Percentiles rank a stretch among this genome's conserved stretches.
These are phyloP conservation scores for Parnassius orleans DNA, from an alignment of 2,888 invertebrate genomes.

Conservation along the genomic window DNA sequence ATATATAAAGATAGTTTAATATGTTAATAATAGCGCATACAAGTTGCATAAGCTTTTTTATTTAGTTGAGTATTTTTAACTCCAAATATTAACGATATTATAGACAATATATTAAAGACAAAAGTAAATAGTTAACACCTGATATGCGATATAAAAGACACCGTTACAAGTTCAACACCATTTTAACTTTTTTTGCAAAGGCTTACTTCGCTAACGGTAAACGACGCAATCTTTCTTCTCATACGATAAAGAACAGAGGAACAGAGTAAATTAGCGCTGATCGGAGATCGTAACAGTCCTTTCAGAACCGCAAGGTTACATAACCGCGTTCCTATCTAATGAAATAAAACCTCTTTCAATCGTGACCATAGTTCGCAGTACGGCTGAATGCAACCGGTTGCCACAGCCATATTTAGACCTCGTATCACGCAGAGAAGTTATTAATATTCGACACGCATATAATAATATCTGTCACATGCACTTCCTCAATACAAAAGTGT, in stretches of 20 bases:
- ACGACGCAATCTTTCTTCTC: slow-evolving; percentile 4
- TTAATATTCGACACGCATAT: slow-evolving; percentile 21
- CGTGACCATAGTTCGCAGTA: slow-evolving; percentile 25
- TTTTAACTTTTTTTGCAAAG: not conserved
- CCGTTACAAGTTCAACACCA: slow-evolving; percentile 4
- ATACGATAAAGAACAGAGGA: slow-evolving; percentile 23
- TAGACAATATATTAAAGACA: no score
- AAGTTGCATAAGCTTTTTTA: no score
- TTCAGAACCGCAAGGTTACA: slow-evolving; percentile 41
- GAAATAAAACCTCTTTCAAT: slow-evolving; percentile 35
- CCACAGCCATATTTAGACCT: slow-evolving; percentile 36
- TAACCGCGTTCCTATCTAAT: slow-evolving; percentile 42
- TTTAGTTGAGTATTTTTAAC: no score
- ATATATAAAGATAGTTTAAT: no score
- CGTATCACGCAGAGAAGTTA: slow-evolving; percentile 23
- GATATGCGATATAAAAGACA: not conserved
- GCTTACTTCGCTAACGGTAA: slow-evolving; percentile 9
- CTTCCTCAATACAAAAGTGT: slow-evolving; percentile 21
- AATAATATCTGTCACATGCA: slow-evolving; percentile 22
- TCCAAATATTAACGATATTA: no score
- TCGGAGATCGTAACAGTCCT: slow-evolving; percentile 28
- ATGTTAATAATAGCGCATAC: no score
- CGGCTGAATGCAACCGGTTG: slow-evolving; percentile 27
- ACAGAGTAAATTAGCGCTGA: slow-evolving; percentile 25
- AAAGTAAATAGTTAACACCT: no score